Percentiles rank a stretch among this genome's conserved stretches.
Conservation (phyloP, 2,888 invertebrate genomes). For the Dastarcus helophoroides region DNA sequence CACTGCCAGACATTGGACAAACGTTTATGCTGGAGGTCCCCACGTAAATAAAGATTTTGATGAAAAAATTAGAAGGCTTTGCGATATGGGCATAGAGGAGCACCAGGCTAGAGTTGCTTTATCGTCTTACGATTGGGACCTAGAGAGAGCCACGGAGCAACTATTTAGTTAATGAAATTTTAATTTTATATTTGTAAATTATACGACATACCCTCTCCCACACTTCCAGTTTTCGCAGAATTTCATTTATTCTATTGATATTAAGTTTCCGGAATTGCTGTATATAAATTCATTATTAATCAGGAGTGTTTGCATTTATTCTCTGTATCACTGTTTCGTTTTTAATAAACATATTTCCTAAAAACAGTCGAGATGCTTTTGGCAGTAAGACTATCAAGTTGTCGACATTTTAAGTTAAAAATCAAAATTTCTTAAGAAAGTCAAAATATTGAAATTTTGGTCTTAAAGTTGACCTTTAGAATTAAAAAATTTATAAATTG, state of each 20-base stretch:
- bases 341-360: no score
- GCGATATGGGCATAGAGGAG: conserved; percentile 91
- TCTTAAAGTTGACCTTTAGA: no score
- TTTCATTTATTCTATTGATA: not conserved
- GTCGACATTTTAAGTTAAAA: no score
- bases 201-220: not conserved
- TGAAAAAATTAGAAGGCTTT: conserved; percentile 74
- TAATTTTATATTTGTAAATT: not conserved
- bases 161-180: conserved; percentile 59
- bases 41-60: conserved; percentile 68
- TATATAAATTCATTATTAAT: conserved; percentile 4
- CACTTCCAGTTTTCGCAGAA: not conserved
- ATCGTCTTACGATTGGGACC: conserved; percentile 86
- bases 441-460: no score
- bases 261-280: not conserved
- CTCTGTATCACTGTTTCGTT: no score
- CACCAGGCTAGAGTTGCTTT: conserved; percentile 81
- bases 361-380: no score
- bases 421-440: no score
- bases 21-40: conserved; percentile 82
- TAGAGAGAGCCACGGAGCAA: conserved; percentile 84
- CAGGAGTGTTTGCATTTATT: conserved; percentile 12
- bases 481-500: no score
- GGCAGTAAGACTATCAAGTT: no score
- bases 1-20: conserved; percentile 95